These are phyloP conservation scores for Xyrichtys novacula DNA, from an alignment of 2,797 vertebrate genomes.

Conservation along the genomic window DNA sequence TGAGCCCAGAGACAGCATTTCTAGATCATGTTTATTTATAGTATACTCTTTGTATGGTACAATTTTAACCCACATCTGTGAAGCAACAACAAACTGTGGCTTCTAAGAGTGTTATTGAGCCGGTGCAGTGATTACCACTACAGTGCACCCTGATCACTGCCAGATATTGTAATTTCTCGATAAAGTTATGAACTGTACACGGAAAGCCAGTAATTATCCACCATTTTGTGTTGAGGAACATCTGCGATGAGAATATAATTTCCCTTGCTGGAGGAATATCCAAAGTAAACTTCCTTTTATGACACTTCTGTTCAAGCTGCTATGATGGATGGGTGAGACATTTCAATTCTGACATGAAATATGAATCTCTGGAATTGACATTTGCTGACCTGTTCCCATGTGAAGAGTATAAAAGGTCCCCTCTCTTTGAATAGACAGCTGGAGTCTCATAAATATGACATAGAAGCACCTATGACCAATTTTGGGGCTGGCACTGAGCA, in stretches of 20 bases:
- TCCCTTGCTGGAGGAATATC: neutral
- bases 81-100: too few species aligned
- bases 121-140: too few species aligned
- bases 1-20: too few species aligned
- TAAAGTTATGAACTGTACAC: too few species aligned
- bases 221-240: too few species aligned
- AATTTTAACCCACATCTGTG: too few species aligned
- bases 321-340: constrained; percentile 74
- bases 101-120: too few species aligned
- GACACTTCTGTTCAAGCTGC: constrained; percentile 40
- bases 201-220: too few species aligned
- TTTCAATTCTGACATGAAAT: constrained; percentile 76
- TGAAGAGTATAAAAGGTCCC: constrained; percentile 76
- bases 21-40: too few species aligned
- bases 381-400: constrained; percentile 82
- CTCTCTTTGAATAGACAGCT: constrained; percentile 76
- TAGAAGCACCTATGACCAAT: constrained; percentile 73
- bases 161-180: too few species aligned
- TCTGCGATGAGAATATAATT: neutral
- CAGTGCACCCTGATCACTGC: too few species aligned
- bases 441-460: constrained; percentile 81
- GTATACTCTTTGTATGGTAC: too few species aligned
- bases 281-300: constrained; percentile 20
- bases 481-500: constrained; percentile 52
- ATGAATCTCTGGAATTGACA: constrained; percentile 75